Evolutionary conservation across 2,888 invertebrate species (phyloP).

Genomic region (Sicus ferrugineus): DNA sequence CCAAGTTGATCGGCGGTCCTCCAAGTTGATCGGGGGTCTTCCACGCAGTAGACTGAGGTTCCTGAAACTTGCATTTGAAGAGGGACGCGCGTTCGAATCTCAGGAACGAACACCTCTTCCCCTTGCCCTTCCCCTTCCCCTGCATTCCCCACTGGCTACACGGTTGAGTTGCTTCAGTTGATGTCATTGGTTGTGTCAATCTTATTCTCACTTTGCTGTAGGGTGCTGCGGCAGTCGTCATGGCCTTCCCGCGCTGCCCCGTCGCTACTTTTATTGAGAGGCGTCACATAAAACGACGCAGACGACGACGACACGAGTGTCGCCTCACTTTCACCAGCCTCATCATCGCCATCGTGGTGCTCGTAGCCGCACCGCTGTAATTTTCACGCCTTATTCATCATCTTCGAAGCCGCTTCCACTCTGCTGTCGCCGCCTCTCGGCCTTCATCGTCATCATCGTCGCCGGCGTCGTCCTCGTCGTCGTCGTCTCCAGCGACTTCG

Average conservation of each 20-base stretch:
- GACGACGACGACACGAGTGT: conserved; percentile 7
- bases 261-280: neutral
- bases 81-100: too few relatives aligned
- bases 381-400: too few relatives aligned
- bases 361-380: too few relatives aligned
- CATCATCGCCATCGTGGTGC: neutral
- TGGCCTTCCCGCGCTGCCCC: neutral
- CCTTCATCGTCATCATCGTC: neutral
- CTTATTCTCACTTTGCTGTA: neutral
- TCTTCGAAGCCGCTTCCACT: neutral
- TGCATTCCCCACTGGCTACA: neutral
- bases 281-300: neutral
- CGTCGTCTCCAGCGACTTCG: conserved; percentile 7
- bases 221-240: conserved; percentile 7
- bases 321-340: too few relatives aligned
- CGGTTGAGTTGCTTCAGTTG: neutral
- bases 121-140: neutral
- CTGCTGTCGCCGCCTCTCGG: neutral
- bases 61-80: too few relatives aligned
- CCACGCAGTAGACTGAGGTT: too few relatives aligned
- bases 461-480: conserved; percentile 24
- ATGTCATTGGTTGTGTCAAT: too few relatives aligned
- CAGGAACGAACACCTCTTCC: neutral
- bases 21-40: too few relatives aligned
- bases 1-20: too few relatives aligned